phyloP scores from a whole-genome alignment of 2,113 vertebrate genomes.

The Scytalopus superciliaris region DNA sequence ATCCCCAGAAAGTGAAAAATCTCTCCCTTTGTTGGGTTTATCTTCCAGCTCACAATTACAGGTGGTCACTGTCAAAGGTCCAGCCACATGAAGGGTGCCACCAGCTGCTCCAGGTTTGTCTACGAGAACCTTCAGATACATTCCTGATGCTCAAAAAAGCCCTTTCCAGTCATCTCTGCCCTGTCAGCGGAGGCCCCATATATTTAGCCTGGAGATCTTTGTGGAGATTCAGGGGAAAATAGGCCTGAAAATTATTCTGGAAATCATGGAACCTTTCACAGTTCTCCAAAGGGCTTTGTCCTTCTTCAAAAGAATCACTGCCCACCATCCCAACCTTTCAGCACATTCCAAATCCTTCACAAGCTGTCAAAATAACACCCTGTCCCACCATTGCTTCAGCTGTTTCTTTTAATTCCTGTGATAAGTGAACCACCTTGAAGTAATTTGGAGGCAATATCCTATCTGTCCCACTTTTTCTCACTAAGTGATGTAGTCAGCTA shows the following conservation, averaged over 20 bases:
- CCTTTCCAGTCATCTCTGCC: not conserved
- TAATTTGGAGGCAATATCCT: not conserved
- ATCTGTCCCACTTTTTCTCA: not conserved
- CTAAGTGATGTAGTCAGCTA: not conserved
- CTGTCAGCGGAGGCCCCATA: not conserved
- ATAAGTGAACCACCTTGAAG: not conserved
- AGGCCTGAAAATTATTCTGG: not conserved
- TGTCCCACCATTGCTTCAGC: not conserved
- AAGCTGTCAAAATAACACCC: not conserved
- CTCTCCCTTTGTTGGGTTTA: not conserved
- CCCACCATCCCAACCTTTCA: not conserved
- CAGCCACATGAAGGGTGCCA: not conserved
- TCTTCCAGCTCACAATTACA: not conserved
- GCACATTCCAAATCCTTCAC: not conserved
- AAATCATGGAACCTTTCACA: not conserved
- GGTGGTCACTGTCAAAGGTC: not conserved
- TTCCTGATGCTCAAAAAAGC: not conserved
- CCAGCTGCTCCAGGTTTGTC: not conserved
- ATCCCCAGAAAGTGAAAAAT: not conserved
- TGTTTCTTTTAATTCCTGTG: not conserved
- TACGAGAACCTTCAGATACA: not conserved
- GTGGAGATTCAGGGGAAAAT: not conserved
- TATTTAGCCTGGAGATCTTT: not conserved
- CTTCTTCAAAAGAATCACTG: not conserved
- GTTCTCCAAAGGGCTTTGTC: not conserved